These are phyloP conservation scores for Rhinoptilus africanus DNA, from an alignment of 2,113 vertebrate genomes.

Conservation along the genomic window DNA sequence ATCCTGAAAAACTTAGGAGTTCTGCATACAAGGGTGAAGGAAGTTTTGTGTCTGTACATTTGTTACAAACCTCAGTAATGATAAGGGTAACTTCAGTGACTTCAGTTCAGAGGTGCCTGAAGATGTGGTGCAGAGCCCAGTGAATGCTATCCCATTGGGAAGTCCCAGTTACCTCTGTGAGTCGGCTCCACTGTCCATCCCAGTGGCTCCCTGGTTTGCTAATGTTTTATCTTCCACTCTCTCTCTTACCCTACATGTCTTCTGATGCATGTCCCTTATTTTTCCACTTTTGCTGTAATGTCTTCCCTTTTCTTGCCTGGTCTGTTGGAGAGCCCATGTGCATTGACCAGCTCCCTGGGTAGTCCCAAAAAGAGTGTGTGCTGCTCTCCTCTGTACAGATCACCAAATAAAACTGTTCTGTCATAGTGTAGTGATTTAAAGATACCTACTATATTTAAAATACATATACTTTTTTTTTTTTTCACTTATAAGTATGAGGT, in stretches of 20 bases:
- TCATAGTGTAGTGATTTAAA: not conserved
- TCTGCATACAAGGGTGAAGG: not conserved
- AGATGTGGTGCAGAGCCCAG: not conserved
- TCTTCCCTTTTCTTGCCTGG: not conserved
- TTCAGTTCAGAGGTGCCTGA: not conserved
- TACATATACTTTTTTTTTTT: no score
- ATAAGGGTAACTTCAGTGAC: not conserved
- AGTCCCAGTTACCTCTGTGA: not conserved
- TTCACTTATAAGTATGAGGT: not conserved
- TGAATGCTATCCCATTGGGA: not conserved
- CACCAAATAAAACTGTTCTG: not conserved
- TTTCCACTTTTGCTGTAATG: not conserved
- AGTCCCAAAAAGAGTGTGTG: not conserved
- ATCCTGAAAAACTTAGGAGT: not conserved
- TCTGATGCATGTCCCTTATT: not conserved
- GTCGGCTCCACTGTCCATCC: not conserved
- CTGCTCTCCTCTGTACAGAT: not conserved
- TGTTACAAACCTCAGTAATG: not conserved
- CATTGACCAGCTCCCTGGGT: not conserved
- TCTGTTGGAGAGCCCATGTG: accelerated
- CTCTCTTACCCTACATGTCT: not conserved
- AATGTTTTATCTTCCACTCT: not conserved
- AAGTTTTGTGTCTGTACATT: not conserved
- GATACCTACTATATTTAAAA: not conserved
- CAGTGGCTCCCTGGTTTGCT: not conserved